phyloP scores from a whole-genome alignment of 2,888 invertebrate genomes.

The Altica lythri region DNA sequence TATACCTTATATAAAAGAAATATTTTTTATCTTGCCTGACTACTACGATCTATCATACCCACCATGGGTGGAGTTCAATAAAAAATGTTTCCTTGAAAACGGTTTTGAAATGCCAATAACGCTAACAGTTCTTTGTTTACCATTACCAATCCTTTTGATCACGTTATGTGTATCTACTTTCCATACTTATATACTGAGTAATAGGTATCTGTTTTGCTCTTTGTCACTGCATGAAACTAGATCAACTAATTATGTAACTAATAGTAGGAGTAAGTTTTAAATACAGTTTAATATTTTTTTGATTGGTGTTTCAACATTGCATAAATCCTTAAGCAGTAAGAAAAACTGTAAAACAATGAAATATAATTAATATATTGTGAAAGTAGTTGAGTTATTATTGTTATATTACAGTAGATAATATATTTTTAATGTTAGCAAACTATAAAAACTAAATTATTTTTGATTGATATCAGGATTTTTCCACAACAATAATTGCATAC shows the following conservation, averaged over 20 bases:
- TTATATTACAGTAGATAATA: too few species aligned
- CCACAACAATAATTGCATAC: too few species aligned
- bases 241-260: slow-evolving; percentile 9
- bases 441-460: too few species aligned
- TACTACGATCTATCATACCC: slow-evolving; percentile 18
- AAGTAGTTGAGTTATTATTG: too few species aligned
- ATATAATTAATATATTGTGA: too few species aligned
- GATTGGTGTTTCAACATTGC: neutral
- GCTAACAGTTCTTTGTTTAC: slow-evolving; percentile 29
- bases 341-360: too few species aligned
- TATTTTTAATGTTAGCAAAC: too few species aligned
- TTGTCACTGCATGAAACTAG: slow-evolving; percentile 2
- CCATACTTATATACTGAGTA: neutral
- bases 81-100: slow-evolving; percentile 37
- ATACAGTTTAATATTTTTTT: slow-evolving; percentile 7
- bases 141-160: slow-evolving; percentile 22
- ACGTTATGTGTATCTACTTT: slow-evolving; percentile 4
- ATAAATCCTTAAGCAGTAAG: too few species aligned
- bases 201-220: neutral
- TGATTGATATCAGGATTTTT: too few species aligned
- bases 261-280: slow-evolving; percentile 3
- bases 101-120: slow-evolving; percentile 33
- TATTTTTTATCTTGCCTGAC: neutral
- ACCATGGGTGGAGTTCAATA: slow-evolving; percentile 32
- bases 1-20: too few species aligned